phyloP scores from a whole-genome alignment of 1,140 invertebrate genomes.

The Drosophila orena region DNA sequence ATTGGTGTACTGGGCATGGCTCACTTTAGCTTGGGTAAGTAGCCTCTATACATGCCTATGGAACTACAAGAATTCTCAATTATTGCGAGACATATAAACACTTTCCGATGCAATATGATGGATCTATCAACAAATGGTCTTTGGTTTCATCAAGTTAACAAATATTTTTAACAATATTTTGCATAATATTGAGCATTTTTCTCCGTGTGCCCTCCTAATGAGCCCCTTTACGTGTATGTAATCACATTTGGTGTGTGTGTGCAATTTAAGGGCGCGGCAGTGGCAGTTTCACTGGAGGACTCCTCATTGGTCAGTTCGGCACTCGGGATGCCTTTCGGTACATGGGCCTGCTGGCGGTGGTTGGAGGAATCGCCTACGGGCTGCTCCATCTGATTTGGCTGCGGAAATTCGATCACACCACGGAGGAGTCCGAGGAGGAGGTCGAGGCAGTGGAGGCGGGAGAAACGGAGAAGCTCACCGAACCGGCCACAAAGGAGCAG shows the following conservation, averaged over 20 bases:
- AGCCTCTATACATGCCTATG: no score
- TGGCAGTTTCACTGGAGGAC: constrained; percentile 92
- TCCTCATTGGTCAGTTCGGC: constrained; percentile 90
- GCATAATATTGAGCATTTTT: neutral
- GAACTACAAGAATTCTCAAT: no score
- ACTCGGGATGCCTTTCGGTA: constrained; percentile 90
- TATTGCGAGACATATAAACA: no score
- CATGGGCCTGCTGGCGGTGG: constrained; percentile 90
- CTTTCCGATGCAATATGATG: no score
- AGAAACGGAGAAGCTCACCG: constrained; percentile 87
- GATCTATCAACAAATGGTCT: no score
- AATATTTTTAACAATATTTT: no score
- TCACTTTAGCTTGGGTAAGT: constrained; percentile 91
- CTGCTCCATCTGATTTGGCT: constrained; percentile 90
- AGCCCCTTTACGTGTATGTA: constrained; percentile 37
- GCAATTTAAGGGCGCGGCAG: constrained; percentile 88
- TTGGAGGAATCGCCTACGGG: constrained; percentile 89
- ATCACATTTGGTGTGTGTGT: constrained; percentile 45
- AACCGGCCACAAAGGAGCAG: constrained; percentile 88
- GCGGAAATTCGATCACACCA: constrained; percentile 87
- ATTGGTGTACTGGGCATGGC: constrained; percentile 93
- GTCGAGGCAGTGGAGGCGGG: constrained; percentile 86
- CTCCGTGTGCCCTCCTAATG: constrained; percentile 23
- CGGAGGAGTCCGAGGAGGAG: constrained; percentile 84
- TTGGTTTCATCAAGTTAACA: no score